Evolutionary conservation across 2,888 invertebrate species (phyloP).

Genomic region (Eledona agricola): DNA sequence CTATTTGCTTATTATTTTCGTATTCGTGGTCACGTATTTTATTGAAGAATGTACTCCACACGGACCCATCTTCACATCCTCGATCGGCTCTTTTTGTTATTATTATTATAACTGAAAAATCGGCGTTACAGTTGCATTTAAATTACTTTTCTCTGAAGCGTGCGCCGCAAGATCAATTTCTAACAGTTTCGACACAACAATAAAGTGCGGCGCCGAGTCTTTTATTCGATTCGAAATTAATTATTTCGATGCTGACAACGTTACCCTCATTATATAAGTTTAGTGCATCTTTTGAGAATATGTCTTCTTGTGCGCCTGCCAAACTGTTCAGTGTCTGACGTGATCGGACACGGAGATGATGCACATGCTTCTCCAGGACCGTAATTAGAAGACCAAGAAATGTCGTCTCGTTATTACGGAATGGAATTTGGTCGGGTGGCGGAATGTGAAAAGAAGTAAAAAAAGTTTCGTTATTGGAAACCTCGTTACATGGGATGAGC

Average conservation of each 20-base stretch:
- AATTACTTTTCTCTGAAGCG: slow-evolving; percentile 29
- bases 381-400: slow-evolving; percentile 16
- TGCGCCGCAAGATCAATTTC: slow-evolving; percentile 9
- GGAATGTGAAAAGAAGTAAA: no score
- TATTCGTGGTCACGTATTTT: slow-evolving; percentile 24
- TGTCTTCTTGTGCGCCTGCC: slow-evolving; percentile 25
- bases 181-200: slow-evolving; percentile 8
- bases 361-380: slow-evolving; percentile 17
- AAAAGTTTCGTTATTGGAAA: no score
- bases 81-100: slow-evolving; percentile 20
- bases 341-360: slow-evolving; percentile 15
- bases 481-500: no score
- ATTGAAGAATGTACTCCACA: slow-evolving; percentile 13
- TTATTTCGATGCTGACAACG: slow-evolving; percentile 28
- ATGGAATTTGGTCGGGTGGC: slow-evolving; percentile 5
- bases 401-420: slow-evolving; percentile 5
- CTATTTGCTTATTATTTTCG: slow-evolving; percentile 17
- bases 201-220: slow-evolving; percentile 1
- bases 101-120: slow-evolving; percentile 23
- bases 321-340: slow-evolving; percentile 17
- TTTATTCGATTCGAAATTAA: slow-evolving; percentile 28
- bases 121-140: slow-evolving; percentile 27
- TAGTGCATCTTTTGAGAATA: slow-evolving; percentile 28
- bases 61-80: slow-evolving; percentile 22
- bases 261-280: slow-evolving; percentile 29